Evolutionary conservation across 1,140 invertebrate species (phyloP), one percentile per base, ranked within the genome.

Genomic region (Drosophila prosaltans): DNA sequence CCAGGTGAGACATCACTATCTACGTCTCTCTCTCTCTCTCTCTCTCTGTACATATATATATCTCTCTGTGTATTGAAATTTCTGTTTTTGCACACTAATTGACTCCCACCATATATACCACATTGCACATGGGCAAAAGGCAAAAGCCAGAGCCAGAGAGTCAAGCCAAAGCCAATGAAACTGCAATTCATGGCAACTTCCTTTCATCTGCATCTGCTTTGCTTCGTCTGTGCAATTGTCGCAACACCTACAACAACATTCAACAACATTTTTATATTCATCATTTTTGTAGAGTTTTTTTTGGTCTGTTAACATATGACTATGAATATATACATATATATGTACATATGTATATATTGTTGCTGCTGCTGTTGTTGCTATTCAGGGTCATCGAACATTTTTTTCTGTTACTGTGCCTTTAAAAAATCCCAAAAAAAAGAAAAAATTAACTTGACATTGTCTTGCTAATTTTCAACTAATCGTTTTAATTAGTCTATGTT

Each of bases 161-260:
- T 26, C 45, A 51, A 10, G 45, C 67, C 54, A 69, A 70, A 41
- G 40, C 26, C 41, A 70, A 57, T 64, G 70, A 36, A 82, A 82
- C 68, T 82, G 80, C 80, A 68, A 82, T 69, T 82, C 81, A 78
- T 86, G 39, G 39, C 76, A 77, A 80, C 80, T 88, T 88, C 84
- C 84, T 88, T 88, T 72, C 84, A 73, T 59, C 62, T 66, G 30
- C 57, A 59, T 59, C 57, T 59, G 57, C 57, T 59, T 59, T 59
- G 57, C 57, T 59, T 39, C 21, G 36, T 39, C 30, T 59, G 57
- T 39, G 65, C 76, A 79, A 79, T 72, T 79, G 76, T 79, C 69
- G 73, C 69, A 79, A 79, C 76, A 79, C 76, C 76, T 79, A 79
- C 76, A 69, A 69, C 76, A 68, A 62, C 62, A 54, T 55, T 48